phyloP scores from a whole-genome alignment of 1,140 invertebrate genomes.

The Drosophila neocordata region DNA sequence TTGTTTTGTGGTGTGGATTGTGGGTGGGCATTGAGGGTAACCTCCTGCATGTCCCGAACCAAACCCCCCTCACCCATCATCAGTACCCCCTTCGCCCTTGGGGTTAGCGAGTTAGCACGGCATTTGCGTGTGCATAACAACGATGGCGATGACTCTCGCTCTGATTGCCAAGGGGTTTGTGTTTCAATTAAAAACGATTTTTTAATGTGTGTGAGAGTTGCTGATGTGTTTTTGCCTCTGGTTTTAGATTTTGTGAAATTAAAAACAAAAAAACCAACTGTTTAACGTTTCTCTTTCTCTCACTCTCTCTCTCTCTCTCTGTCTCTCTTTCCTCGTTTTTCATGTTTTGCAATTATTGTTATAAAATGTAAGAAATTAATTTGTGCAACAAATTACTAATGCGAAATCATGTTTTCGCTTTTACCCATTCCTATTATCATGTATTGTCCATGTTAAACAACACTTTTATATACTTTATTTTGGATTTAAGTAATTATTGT shows the following conservation, averaged over 20 bases:
- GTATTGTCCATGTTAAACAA: too few relatives aligned
- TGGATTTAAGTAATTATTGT: too few relatives aligned
- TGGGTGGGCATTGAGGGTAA: slow-evolving; percentile 3
- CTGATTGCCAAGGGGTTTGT: slow-evolving; percentile 69
- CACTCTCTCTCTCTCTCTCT: neutral
- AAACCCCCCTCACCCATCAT: neutral
- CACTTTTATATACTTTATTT: too few relatives aligned
- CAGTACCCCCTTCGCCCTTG: slow-evolving; percentile 14
- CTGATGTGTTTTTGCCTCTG: slow-evolving; percentile 7
- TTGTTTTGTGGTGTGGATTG: slow-evolving; percentile 9
- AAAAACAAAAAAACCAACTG: slow-evolving; percentile 3
- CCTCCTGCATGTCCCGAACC: neutral
- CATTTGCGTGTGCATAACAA: slow-evolving; percentile 44
- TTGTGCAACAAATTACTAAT: neutral
- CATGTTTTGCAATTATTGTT: neutral
- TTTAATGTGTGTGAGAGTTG: slow-evolving; percentile 57
- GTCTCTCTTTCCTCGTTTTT: too few relatives aligned
- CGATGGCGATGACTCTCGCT: slow-evolving; percentile 17
- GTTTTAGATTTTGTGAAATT: slow-evolving; percentile 20
- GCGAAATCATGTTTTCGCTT: neutral
- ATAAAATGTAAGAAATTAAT: slow-evolving; percentile 9
- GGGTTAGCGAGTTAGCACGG: slow-evolving; percentile 42
- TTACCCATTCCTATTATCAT: neutral
- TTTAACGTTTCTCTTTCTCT: neutral
- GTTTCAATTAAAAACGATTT: slow-evolving; percentile 74